Percentiles rank a stretch among this genome's conserved stretches.
Evolutionary conservation across 1,140 invertebrate species (phyloP).

Genomic region (Panagrolaimus sp.): DNA sequence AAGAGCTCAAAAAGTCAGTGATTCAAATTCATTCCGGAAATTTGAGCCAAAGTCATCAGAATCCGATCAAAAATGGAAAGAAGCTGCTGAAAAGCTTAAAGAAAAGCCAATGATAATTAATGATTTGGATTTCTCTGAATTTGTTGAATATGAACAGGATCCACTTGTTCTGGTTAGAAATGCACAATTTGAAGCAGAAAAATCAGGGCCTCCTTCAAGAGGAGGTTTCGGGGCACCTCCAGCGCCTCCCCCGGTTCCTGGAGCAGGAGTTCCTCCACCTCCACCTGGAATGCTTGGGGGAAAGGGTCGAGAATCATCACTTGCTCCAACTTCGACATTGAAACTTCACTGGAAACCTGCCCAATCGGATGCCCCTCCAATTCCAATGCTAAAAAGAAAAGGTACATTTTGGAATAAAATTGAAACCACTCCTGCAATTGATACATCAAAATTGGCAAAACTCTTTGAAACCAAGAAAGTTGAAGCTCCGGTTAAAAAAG

Average conservation of each 20-base stretch:
- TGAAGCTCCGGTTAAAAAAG: slow-evolving; percentile 71
- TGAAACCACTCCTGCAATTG: slow-evolving; percentile 71
- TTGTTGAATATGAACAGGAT: slow-evolving; percentile 64
- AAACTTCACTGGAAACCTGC: slow-evolving; percentile 90
- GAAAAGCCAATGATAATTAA: slow-evolving; percentile 76
- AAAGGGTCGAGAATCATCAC: slow-evolving; percentile 47
- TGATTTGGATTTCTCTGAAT: slow-evolving; percentile 90
- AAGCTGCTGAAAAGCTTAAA: slow-evolving; percentile 68
- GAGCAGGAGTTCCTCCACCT: slow-evolving; percentile 59
- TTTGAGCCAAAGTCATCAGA: slow-evolving; percentile 66
- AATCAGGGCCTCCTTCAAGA: background rate
- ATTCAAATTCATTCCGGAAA: slow-evolving; percentile 20
- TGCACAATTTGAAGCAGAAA: slow-evolving; percentile 36
- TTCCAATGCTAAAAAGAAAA: slow-evolving; percentile 66
- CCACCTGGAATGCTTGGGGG: slow-evolving; percentile 59
- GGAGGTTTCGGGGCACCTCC: slow-evolving; percentile 45
- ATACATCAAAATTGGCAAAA: slow-evolving; percentile 87
- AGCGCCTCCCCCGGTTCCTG: slow-evolving; percentile 60
- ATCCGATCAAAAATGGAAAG: slow-evolving; percentile 78
- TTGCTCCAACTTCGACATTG: slow-evolving; percentile 31
- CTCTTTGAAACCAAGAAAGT: slow-evolving; percentile 87
- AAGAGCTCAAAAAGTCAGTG: slow-evolving; percentile 48
- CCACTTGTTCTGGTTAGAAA: slow-evolving; percentile 49
- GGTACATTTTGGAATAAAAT: slow-evolving; percentile 93
- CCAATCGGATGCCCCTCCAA: slow-evolving; percentile 73